Percentiles rank a stretch among this genome's conserved stretches.
Evolutionary conservation across 2,113 vertebrate genomes (phyloP).

Genomic region (Geococcyx californianus): DNA sequence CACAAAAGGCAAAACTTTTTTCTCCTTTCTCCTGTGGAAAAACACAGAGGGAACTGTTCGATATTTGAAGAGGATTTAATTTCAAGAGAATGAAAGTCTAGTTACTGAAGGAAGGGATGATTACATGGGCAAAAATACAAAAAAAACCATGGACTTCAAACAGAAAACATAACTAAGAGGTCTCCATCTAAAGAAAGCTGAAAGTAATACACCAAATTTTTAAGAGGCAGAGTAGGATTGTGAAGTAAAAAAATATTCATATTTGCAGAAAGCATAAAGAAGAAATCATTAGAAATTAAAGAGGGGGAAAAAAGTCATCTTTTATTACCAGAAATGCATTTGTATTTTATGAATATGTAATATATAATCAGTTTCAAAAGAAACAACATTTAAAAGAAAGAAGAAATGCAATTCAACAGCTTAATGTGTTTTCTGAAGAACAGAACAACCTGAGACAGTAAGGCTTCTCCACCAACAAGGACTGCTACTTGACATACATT

Average conservation of each 20-base stretch:
- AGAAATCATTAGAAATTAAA: background rate
- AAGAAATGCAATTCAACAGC: background rate
- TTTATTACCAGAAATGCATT: background rate
- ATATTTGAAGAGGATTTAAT: background rate
- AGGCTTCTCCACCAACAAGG: background rate
- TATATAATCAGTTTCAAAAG: background rate
- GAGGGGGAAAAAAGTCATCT: background rate
- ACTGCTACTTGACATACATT: background rate
- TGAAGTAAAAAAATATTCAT: background rate
- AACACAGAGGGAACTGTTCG: background rate
- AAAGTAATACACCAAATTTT: background rate
- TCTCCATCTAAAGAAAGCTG: background rate
- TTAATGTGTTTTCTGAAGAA: background rate
- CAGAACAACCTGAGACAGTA: background rate
- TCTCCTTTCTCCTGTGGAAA: background rate
- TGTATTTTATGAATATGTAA: background rate
- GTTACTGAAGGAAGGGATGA: background rate
- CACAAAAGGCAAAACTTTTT: background rate
- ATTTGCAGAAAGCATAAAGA: background rate
- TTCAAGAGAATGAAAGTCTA: background rate
- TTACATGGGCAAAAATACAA: accelerated
- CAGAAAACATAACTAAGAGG: background rate
- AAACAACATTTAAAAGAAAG: background rate
- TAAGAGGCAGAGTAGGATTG: background rate
- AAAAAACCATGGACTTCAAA: background rate